Base-by-base conservation (phyloP, 2,113 vertebrate species). In the Zosterops hypoxanthus region DNA sequence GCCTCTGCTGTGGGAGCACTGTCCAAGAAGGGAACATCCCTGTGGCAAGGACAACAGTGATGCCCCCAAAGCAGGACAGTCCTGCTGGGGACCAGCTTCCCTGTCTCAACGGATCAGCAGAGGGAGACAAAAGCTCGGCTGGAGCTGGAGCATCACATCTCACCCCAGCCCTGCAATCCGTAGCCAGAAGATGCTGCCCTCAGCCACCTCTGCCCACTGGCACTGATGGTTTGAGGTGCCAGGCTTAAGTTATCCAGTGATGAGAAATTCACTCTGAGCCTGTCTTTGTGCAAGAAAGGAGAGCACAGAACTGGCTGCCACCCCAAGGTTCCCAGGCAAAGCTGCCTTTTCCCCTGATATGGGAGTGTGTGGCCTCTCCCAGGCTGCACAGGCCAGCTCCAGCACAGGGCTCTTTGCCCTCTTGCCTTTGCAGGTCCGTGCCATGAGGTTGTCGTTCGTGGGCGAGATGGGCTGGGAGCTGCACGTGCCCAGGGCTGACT, bases 391-490 rank as follows among this genome's bases (percentile, higher is more conserved):
- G 69, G 57, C 63, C 46, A 10, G 47, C 49, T 18, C 18, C 4
- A 0, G 3, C 33, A 0, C 6, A 36, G 49, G 24, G 8, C 0
- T 13, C 11, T 63, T 31, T 68, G 33, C 2, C 26, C 75, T 83
- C 39, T 65, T 42, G 20, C 68, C 3, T 89, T 49, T 92, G 21
- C 97, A 99, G 98, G 99, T 99, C 47, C 98, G 99, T 77, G 99
- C 99, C 57, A 98, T 99, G 97, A 97, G 99, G 63, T 84, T 99
- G 95, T 99, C 99, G 0, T 99, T 99, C 1, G 99, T 99, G 2
- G 99, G 99, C 0, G 99, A 99, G 97, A 97, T 99, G 94, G 99
- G 99, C 92, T 99, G 99, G 99, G 99, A 99, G 98, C 98, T 99
- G 90, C 99, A 99, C 42, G 94, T 99, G 60, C 99, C 99, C 59